Evolutionary conservation across 2,113 vertebrate genomes (phyloP).

Genomic region (Corythoichthys haematopterus): DNA sequence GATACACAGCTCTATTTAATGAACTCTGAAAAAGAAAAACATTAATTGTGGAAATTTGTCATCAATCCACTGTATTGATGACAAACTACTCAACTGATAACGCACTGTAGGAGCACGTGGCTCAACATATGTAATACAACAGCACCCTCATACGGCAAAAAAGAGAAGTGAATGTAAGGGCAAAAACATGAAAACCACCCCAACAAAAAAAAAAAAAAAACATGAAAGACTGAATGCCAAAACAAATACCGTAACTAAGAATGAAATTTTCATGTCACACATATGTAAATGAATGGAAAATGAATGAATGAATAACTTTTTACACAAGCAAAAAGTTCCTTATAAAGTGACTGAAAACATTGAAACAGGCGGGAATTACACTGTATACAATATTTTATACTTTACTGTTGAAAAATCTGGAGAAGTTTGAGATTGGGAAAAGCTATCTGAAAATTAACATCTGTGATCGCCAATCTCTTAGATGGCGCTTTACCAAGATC

Average conservation of each 20-base stretch:
- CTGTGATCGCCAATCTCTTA: background rate
- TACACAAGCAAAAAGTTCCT: constrained; percentile 8
- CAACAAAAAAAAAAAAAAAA: constrained; percentile 18
- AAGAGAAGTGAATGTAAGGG: constrained; percentile 6
- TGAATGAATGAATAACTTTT: background rate
- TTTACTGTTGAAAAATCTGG: background rate
- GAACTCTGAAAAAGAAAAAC: background rate
- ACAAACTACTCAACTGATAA: background rate
- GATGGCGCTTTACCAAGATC: background rate
- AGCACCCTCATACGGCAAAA: constrained; percentile 56
- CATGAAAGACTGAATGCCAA: constrained; percentile 27
- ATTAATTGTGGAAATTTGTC: background rate
- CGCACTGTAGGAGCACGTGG: background rate
- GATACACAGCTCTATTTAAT: background rate
- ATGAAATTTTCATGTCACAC: background rate
- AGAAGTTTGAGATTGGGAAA: background rate
- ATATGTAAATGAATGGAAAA: constrained; percentile 29
- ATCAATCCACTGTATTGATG: background rate
- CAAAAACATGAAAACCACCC: constrained; percentile 18
- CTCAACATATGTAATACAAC: constrained; percentile 27
- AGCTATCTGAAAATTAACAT: background rate
- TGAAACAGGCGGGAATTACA: constrained; percentile 7
- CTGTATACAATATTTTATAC: background rate
- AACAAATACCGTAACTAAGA: constrained; percentile 32
- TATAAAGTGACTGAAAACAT: constrained; percentile 14